These are phyloP conservation scores for western clawed frog (Xenopus tropicalis) DNA, from an alignment of 2,113 vertebrate genomes.

Conservation along the genomic window UCB_Xtro_10.0 CM004445.2:55135501-55136000, in stretches of 20 bases:
- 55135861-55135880: slow-evolving; percentile 34
- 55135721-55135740: too few relatives aligned
- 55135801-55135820: slow-evolving; percentile 13
- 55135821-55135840: slow-evolving; percentile 29
- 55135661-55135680: too few relatives aligned
- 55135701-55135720: too few relatives aligned
- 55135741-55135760: neutral
- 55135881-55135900: slow-evolving; percentile 31
- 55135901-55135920: slow-evolving; percentile 38
- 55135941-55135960: slow-evolving; percentile 31
- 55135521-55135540: too few relatives aligned
- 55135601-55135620: too few relatives aligned
- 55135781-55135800: neutral
- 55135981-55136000: slow-evolving; percentile 36
- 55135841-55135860: slow-evolving; percentile 41
- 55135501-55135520: too few relatives aligned
- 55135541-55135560: too few relatives aligned
- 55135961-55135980: slow-evolving; percentile 13
- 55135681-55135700: too few relatives aligned
- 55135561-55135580: too few relatives aligned
- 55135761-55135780: neutral
- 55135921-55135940: slow-evolving; percentile 43
- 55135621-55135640: too few relatives aligned
- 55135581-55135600: too few relatives aligned
- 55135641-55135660: too few relatives aligned